These are phyloP conservation scores for Poeciliopsis retropinna DNA, from an alignment of 2,113 vertebrate genomes.

Conservation along the genomic window DNA sequence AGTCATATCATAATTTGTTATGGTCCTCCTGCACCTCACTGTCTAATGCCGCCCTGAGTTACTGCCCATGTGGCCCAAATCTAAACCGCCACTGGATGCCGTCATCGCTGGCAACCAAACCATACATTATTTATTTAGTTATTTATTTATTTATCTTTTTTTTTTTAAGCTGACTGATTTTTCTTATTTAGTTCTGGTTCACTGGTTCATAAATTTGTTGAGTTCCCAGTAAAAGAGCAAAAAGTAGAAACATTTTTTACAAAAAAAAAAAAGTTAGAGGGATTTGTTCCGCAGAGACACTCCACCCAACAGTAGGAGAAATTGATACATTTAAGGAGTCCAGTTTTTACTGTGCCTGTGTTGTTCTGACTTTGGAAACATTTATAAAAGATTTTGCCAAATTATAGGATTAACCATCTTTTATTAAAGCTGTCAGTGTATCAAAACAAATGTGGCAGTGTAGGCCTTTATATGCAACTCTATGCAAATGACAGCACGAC, in stretches of 20 bases:
- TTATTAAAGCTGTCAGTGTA: background rate
- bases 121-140: background rate
- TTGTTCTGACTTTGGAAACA: slow-evolving; percentile 15
- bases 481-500: slow-evolving; percentile 65
- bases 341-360: background rate
- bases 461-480: slow-evolving; percentile 43
- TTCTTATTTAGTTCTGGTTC: background rate
- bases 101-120: no score
- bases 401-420: background rate
- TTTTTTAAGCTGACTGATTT: background rate
- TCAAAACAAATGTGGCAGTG: background rate
- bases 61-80: no score
- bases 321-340: background rate
- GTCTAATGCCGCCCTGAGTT: no score
- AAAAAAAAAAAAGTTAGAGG: background rate
- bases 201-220: background rate
- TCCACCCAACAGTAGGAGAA: background rate
- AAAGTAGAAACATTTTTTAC: background rate
- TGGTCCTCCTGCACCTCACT: no score
- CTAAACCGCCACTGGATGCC: no score
- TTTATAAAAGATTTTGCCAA: background rate
- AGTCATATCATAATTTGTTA: no score
- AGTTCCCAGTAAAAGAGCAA: background rate
- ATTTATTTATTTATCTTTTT: background rate
- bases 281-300: slow-evolving; percentile 21